Percentiles rank a stretch among this genome's conserved stretches.
Conservation (phyloP, 2,797 vertebrate species). For the Onychomys leucogaster region DNA sequence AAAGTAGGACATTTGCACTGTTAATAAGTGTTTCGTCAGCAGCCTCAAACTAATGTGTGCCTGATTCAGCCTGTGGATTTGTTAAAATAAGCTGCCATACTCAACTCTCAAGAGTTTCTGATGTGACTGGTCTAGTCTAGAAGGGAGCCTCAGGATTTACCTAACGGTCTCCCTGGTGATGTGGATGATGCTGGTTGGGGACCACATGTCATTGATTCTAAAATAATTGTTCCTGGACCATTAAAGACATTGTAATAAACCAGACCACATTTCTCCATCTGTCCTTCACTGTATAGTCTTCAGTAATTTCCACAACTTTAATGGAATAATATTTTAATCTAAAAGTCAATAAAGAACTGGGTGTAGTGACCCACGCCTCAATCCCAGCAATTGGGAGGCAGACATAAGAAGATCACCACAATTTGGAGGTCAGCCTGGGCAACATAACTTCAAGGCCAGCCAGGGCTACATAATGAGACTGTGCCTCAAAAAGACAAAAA, state of each 20-base stretch:
- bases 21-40: not conserved
- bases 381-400: not conserved
- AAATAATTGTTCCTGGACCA: not conserved
- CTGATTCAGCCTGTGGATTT: not conserved
- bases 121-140: not conserved
- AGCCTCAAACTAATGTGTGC: not conserved
- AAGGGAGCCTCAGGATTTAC: not conserved
- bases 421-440: not conserved
- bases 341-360: not conserved
- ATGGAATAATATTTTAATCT: slow-evolving; percentile 30
- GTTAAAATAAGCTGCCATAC: not conserved
- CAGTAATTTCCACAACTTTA: slow-evolving; percentile 31
- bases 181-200: not conserved
- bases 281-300: not conserved
- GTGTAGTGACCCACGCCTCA: not conserved
- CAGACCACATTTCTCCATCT: slow-evolving; percentile 23
- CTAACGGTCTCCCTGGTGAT: slow-evolving; percentile 11
- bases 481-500: not conserved
- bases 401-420: not conserved
- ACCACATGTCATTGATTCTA: not conserved
- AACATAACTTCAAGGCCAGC: not conserved
- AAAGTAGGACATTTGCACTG: not conserved
- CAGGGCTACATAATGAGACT: not conserved
- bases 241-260: slow-evolving; percentile 20
- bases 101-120: not conserved